Evolutionary conservation across 2,113 vertebrate genomes (phyloP).

Genomic region (Planiliza haematocheilus): DNA sequence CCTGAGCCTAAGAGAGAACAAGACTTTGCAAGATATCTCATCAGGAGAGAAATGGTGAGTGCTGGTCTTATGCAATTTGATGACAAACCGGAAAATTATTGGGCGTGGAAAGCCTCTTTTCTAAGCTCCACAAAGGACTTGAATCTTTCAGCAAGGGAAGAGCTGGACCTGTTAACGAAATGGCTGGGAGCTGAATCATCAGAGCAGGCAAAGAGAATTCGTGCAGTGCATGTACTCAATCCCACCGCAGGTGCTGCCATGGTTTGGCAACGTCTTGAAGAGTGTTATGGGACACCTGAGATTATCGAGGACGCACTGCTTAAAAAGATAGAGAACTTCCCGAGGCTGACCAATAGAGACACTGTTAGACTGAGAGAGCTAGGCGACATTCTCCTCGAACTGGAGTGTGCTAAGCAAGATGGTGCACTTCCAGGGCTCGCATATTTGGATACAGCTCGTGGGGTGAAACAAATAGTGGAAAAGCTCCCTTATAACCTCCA

Average conservation of each 20-base stretch:
- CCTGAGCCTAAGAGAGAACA: no score
- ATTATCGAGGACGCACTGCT: no score
- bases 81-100: no score
- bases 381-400: background rate
- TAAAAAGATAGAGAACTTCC: no score
- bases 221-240: background rate
- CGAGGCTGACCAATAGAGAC: no score
- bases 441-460: background rate
- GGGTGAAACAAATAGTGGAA: background rate
- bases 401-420: background rate
- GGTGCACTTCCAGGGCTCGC: background rate
- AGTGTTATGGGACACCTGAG: no score
- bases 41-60: no score
- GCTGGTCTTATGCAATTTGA: no score
- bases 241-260: background rate
- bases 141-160: background rate
- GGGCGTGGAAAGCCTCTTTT: background rate
- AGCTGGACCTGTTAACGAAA: no score
- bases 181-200: background rate
- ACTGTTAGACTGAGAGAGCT: no score
- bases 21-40: no score
- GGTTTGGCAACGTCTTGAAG: slow-evolving; percentile 2
- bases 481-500: no score
- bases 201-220: background rate
- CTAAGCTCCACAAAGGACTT: background rate